Evolutionary conservation across 92 coral and sea anemone genomes (phyloP).

Genomic region (Anthopleura xanthogrammica): DNA sequence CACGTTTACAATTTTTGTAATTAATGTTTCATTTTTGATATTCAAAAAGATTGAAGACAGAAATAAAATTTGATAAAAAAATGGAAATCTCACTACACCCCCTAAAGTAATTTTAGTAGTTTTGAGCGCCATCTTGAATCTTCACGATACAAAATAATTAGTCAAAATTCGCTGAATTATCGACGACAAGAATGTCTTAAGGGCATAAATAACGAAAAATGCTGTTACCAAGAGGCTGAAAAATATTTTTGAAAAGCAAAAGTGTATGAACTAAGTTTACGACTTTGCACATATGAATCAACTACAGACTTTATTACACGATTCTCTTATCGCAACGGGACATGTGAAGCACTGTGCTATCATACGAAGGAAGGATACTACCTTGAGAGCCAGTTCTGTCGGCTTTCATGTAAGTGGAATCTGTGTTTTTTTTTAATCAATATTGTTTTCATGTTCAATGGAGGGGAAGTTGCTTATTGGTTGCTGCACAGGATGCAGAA

Average conservation of each 20-base stretch:
- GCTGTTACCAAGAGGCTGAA: background rate
- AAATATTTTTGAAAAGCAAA: background rate
- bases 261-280: background rate
- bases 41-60: background rate
- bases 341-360: constrained; percentile 94
- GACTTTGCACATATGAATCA: constrained; percentile 69
- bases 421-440: no score
- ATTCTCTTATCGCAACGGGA: constrained; percentile 94
- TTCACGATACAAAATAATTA: background rate
- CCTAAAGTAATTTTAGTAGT: constrained; percentile 22
- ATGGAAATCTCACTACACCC: background rate
- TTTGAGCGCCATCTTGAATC: constrained; percentile 40
- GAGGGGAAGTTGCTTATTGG: no score
- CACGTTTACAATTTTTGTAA: background rate
- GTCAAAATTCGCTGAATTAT: background rate
- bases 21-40: background rate
- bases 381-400: constrained; percentile 87
- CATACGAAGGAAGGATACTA: constrained; percentile 85
- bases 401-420: constrained; percentile 78
- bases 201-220: background rate
- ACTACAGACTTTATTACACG: constrained; percentile 88
- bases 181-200: background rate
- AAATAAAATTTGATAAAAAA: background rate
- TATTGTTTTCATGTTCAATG: no score
- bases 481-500: no score